A percentile compares a stretch with the other conserved stretches of the same genome.
Evolutionary conservation across 2,797 vertebrate genomes (phyloP).

Genomic region (Acanthurus lineatus): DNA sequence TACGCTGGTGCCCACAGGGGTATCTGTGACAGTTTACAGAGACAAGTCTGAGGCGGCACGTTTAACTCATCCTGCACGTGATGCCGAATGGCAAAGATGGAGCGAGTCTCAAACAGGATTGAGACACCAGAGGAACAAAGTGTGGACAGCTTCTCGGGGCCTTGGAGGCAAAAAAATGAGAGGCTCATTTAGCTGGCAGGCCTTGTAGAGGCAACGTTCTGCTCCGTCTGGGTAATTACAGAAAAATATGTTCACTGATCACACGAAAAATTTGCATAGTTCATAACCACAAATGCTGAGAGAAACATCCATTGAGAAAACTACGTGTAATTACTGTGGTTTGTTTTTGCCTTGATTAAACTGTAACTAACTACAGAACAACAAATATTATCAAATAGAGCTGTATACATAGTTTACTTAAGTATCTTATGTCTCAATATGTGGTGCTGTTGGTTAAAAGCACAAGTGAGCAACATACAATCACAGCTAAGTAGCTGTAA

Average conservation of each 20-base stretch:
- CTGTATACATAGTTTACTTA: background rate
- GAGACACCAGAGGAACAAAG: constrained; percentile 22
- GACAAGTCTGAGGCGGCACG: constrained; percentile 23
- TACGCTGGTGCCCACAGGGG: constrained; percentile 15
- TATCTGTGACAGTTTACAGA: constrained; percentile 26
- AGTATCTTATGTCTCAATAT: too few species aligned
- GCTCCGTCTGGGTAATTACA: constrained; percentile 9
- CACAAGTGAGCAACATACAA: background rate
- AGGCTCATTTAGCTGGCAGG: constrained; percentile 18
- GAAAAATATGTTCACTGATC: constrained; percentile 15
- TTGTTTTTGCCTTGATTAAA: background rate
- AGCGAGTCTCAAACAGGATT: constrained; percentile 1
- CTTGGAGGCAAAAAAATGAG: background rate
- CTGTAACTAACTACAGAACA: too few species aligned
- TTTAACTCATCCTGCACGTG: constrained; percentile 12
- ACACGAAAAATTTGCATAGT: background rate
- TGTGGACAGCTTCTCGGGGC: constrained; percentile 11
- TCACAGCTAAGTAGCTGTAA: background rate
- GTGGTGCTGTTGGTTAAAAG: background rate
- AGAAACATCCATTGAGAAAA: background rate
- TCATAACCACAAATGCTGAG: background rate
- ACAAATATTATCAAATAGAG: background rate
- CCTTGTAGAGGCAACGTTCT: background rate
- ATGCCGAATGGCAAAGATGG: constrained; percentile 17
- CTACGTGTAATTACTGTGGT: background rate